A percentile compares a stretch with the other conserved stretches of the same genome.
phyloP scores from a whole-genome alignment of 1,140 invertebrate species.

The Tetramorium simillimum region DNA sequence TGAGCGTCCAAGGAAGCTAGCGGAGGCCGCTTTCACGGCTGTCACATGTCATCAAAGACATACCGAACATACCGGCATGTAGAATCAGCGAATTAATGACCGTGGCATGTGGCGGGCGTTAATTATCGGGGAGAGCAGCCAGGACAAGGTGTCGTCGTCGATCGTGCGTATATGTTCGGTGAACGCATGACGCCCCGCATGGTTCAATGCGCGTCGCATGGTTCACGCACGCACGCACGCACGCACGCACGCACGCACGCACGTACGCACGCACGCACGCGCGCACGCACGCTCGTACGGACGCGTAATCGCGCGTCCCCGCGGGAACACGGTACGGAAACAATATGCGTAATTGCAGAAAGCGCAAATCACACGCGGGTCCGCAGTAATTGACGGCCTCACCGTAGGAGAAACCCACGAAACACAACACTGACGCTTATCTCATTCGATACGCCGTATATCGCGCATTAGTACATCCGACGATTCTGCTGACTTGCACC shows the following conservation, averaged over 20 bases:
- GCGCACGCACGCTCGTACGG: neutral
- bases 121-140: constrained; percentile 61
- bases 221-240: constrained; percentile 19
- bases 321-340: constrained; percentile 28
- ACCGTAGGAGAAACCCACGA: neutral
- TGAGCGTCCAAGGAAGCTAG: neutral
- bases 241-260: neutral
- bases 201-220: constrained; percentile 53
- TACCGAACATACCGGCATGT: constrained; percentile 60
- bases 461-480: neutral
- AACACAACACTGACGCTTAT: neutral
- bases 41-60: constrained; percentile 64
- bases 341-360: constrained; percentile 58
- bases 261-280: neutral
- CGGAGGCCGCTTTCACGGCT: constrained; percentile 12
- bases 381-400: constrained; percentile 31
- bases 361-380: constrained; percentile 40
- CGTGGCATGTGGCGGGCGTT: constrained; percentile 67
- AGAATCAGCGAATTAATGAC: constrained; percentile 70
- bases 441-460: neutral
- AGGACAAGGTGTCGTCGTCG: constrained; percentile 61
- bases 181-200: constrained; percentile 17
- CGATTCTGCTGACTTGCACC: neutral
- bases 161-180: constrained; percentile 40
- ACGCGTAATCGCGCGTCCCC: constrained; percentile 25